phyloP scores from a whole-genome alignment of 2,888 invertebrate genomes.

The Xestia rhomboidea region DNA sequence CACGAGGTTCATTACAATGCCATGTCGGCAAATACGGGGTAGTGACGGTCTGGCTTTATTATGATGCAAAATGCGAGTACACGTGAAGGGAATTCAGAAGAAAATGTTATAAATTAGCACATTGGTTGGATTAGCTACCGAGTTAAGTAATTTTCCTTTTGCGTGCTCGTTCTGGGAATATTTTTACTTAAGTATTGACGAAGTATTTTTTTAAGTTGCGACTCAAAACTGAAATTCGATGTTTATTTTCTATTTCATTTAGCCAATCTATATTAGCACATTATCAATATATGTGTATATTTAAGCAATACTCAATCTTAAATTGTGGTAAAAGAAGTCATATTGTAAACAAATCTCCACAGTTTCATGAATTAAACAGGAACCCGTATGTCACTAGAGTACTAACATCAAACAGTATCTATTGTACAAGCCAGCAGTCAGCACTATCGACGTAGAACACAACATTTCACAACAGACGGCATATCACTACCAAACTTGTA shows the following conservation, averaged over 20 bases:
- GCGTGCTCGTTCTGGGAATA: constrained; percentile 15
- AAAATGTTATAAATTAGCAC: constrained; percentile 50
- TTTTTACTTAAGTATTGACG: background rate
- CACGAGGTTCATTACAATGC: constrained; percentile 59
- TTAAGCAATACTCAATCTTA: background rate
- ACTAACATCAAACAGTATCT: constrained; percentile 47
- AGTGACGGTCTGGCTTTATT: constrained; percentile 49
- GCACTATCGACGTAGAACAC: constrained; percentile 55
- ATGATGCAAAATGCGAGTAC: constrained; percentile 55
- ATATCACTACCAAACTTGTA: constrained; percentile 74
- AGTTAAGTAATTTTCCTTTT: constrained; percentile 41
- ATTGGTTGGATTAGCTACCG: constrained; percentile 19
- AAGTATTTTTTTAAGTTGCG: background rate
- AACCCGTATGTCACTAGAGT: constrained; percentile 33
- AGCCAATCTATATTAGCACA: background rate
- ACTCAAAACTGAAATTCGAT: background rate
- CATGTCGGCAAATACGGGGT: constrained; percentile 57
- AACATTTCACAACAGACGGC: constrained; percentile 64
- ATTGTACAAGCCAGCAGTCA: constrained; percentile 47
- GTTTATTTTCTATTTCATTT: background rate
- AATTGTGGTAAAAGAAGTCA: background rate
- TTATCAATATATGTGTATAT: background rate
- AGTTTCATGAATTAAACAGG: constrained; percentile 19
- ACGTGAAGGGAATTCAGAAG: constrained; percentile 51
- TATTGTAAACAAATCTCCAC: constrained; percentile 22